Percentiles rank a stretch among this genome's conserved stretches.
Conservation (phyloP, 1,140 invertebrate genomes). For the Plectrocnemia conspersa region DNA sequence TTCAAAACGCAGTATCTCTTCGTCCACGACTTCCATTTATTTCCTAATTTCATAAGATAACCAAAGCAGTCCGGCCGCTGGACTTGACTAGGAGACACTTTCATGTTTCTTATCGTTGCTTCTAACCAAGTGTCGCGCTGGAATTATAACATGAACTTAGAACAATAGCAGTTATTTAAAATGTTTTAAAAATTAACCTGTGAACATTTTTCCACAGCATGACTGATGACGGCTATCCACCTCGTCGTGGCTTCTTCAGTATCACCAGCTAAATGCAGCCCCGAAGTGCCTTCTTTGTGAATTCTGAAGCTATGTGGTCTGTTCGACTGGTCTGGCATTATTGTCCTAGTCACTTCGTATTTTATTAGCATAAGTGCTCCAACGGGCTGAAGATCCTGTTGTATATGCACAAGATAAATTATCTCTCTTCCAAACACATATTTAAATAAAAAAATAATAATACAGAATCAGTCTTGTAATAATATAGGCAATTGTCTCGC, state of each 20-base stretch:
- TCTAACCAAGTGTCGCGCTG: slow-evolving; percentile 54
- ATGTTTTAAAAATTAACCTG: slow-evolving; percentile 44
- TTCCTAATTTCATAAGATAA: slow-evolving; percentile 77
- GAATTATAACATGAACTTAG: slow-evolving; percentile 25
- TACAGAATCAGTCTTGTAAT: slow-evolving; percentile 86
- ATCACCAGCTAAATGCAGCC: slow-evolving; percentile 77
- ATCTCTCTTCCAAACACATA: not conserved
- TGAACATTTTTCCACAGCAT: slow-evolving; percentile 62
- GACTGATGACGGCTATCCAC: slow-evolving; percentile 71
- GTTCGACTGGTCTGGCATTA: slow-evolving; percentile 42
- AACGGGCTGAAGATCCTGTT: slow-evolving; percentile 79
- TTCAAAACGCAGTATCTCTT: slow-evolving; percentile 91
- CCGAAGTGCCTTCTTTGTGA: slow-evolving; percentile 69
- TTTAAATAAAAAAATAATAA: slow-evolving; percentile 38
- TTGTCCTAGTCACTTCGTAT: slow-evolving; percentile 68
- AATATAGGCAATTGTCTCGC: slow-evolving; percentile 90
- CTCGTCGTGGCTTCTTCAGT: slow-evolving; percentile 66
- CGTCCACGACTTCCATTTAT: slow-evolving; percentile 79
- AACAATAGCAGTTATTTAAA: not conserved
- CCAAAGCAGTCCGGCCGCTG: slow-evolving; percentile 85
- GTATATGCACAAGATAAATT: slow-evolving; percentile 13
- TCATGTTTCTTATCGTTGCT: slow-evolving; percentile 58
- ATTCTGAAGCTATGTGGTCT: slow-evolving; percentile 63
- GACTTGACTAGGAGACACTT: slow-evolving; percentile 66
- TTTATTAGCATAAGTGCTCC: slow-evolving; percentile 83